Percentiles rank a stretch among this genome's conserved stretches.
phyloP scores from a whole-genome alignment of 2,113 vertebrate species.

The Brachyhypopomus occidentalis region DNA sequence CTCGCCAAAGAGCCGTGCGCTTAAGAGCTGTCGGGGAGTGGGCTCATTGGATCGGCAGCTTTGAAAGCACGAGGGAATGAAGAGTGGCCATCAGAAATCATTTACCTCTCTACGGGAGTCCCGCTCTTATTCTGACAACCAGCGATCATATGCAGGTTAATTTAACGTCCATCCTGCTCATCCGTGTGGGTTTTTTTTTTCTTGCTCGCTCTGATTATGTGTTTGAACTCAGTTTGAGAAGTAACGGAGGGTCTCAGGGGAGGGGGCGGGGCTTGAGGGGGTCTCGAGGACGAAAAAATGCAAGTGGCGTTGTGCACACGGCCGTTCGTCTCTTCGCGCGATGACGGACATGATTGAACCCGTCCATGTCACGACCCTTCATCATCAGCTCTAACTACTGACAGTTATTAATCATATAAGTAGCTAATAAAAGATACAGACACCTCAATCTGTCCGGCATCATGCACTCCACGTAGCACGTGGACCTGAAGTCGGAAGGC shows the following conservation, averaged over 20 bases:
- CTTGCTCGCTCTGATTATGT: conserved; percentile 58
- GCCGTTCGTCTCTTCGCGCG: neutral
- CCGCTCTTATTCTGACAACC: conserved; percentile 70
- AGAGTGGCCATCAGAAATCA: conserved; percentile 79
- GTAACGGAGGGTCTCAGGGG: neutral
- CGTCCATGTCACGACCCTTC: conserved; percentile 9
- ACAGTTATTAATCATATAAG: conserved; percentile 41
- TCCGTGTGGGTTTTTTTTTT: conserved; percentile 55
- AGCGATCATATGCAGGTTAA: conserved; percentile 68
- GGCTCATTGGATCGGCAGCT: conserved; percentile 82
- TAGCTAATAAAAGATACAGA: conserved; percentile 24
- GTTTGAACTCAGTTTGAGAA: conserved; percentile 37
- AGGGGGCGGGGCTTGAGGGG: neutral
- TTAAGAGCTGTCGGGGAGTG: conserved; percentile 80
- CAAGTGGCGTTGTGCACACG: neutral
- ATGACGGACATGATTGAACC: conserved; percentile 9
- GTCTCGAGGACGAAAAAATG: neutral
- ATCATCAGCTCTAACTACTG: conserved; percentile 35
- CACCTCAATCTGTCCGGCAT: neutral
- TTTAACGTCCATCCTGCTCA: conserved; percentile 64
- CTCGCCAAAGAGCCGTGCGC: conserved; percentile 73
- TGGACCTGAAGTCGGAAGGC: neutral
- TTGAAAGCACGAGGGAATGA: conserved; percentile 65
- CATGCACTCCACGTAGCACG: neutral
- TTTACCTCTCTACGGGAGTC: conserved; percentile 72